A percentile compares a stretch with the other conserved stretches of the same genome.
Conservation (phyloP, 2,113 vertebrate species). For the Osmerus mordax region DNA sequence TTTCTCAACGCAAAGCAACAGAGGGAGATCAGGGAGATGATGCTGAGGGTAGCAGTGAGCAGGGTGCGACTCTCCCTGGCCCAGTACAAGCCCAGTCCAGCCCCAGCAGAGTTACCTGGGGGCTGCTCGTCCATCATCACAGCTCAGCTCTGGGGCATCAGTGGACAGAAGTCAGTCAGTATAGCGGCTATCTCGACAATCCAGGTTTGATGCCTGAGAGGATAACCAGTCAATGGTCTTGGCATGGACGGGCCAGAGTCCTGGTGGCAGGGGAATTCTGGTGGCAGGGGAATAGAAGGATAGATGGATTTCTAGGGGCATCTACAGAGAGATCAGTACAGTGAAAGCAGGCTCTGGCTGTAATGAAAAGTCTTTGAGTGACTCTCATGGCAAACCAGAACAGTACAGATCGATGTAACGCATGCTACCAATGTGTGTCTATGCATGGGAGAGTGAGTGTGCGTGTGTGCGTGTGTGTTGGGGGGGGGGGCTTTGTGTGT, state of each 20-base stretch:
- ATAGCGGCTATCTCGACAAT: constrained; percentile 1
- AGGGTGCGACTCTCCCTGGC: no score
- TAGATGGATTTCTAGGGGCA: neutral
- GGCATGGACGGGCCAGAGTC: no score
- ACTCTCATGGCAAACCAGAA: constrained; percentile 42
- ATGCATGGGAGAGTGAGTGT: constrained; percentile 2
- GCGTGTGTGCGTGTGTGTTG: constrained; percentile 8
- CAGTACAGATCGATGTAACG: constrained; percentile 34
- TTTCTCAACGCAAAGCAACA: no score
- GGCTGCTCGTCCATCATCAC: no score
- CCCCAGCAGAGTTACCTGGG: no score
- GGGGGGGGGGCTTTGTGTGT: neutral
- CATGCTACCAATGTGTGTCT: constrained; percentile 32
- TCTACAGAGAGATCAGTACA: constrained; percentile 51
- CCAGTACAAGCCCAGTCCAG: no score
- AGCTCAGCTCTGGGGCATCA: neutral
- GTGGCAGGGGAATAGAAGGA: no score
- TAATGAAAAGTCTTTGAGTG: constrained; percentile 42
- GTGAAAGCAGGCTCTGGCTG: constrained; percentile 24
- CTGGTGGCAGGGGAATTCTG: constrained; percentile 5
- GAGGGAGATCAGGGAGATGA: no score
- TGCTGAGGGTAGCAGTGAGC: no score
- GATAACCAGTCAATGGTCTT: neutral
- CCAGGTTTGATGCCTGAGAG: no score
- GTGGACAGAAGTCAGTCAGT: constrained; percentile 24